Percentiles rank a stretch among this genome's conserved stretches.
phyloP scores from a whole-genome alignment of 2,797 vertebrate species.

The Chelonia mydas region DNA sequence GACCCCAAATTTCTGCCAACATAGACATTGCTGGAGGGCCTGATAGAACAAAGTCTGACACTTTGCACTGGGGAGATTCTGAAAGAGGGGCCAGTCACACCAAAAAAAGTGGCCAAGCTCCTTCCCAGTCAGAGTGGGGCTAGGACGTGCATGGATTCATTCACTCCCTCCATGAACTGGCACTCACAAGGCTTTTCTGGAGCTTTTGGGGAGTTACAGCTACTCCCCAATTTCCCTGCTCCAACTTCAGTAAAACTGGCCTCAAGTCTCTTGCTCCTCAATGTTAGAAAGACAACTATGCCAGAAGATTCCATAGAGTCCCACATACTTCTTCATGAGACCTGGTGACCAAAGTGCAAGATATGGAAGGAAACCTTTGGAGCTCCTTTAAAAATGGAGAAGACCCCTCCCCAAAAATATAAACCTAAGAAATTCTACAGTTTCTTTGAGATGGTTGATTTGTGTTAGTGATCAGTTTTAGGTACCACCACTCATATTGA shows the following conservation, averaged over 20 bases:
- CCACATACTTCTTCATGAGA: background rate
- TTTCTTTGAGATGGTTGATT: background rate
- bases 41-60: background rate
- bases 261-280: accelerated
- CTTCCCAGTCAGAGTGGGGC: conserved; percentile 19
- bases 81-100: background rate
- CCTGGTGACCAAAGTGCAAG: background rate
- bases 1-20: background rate
- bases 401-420: background rate
- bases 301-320: background rate
- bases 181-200: background rate
- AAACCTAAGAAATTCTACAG: background rate
- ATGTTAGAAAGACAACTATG: background rate
- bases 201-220: background rate
- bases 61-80: background rate
- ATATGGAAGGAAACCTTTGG: background rate
- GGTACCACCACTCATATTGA: accelerated
- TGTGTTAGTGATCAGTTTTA: accelerated
- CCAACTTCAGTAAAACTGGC: accelerated
- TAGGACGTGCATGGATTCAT: conserved; percentile 49
- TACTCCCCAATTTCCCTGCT: background rate
- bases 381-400: background rate
- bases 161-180: conserved; percentile 28
- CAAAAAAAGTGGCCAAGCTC: background rate
- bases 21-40: background rate